Evolutionary conservation across 2,888 invertebrate genomes (phyloP).

Genomic region (Scaptomyza polygonia): DNA sequence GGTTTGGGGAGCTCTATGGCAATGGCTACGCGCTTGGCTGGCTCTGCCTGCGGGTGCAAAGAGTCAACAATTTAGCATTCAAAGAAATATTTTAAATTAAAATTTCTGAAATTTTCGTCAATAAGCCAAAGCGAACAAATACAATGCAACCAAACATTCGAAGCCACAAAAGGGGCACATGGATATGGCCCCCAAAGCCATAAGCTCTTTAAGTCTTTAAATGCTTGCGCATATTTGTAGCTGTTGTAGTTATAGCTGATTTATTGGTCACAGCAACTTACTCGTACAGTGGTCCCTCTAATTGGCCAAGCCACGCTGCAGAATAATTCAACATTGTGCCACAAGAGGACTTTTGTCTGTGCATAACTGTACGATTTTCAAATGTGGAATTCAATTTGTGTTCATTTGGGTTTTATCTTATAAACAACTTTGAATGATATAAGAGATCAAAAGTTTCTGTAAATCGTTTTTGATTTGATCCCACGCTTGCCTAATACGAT

Average conservation of each 20-base stretch:
- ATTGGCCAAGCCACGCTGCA: slow-evolving; percentile 34
- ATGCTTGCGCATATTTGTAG: slow-evolving; percentile 70
- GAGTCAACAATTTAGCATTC: slow-evolving; percentile 81
- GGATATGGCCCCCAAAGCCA: slow-evolving; percentile 8
- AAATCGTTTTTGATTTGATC: slow-evolving; percentile 24
- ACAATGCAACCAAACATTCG: slow-evolving; percentile 61
- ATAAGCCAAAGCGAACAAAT: slow-evolving; percentile 62
- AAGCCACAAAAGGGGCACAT: slow-evolving; percentile 12
- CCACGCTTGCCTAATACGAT: slow-evolving; percentile 54
- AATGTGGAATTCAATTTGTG: background rate
- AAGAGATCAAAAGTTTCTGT: background rate
- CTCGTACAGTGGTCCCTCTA: slow-evolving; percentile 35
- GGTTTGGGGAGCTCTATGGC: slow-evolving; percentile 33
- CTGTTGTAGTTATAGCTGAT: slow-evolving; percentile 43
- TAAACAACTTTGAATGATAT: no score
- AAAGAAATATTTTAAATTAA: slow-evolving; percentile 84
- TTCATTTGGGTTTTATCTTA: no score
- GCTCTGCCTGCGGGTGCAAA: slow-evolving; percentile 60
- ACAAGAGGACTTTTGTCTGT: background rate
- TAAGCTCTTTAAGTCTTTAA: slow-evolving; percentile 53
- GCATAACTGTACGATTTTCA: background rate
- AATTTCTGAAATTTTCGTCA: slow-evolving; percentile 84
- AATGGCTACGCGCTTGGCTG: slow-evolving; percentile 42
- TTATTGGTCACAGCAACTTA: slow-evolving; percentile 38
- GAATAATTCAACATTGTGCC: slow-evolving; percentile 14